A percentile compares a stretch with the other conserved stretches of the same genome.
These are phyloP conservation scores for Trachops cirrhosus DNA, from an alignment of 2,797 vertebrate species.

Conservation along the genomic window DNA sequence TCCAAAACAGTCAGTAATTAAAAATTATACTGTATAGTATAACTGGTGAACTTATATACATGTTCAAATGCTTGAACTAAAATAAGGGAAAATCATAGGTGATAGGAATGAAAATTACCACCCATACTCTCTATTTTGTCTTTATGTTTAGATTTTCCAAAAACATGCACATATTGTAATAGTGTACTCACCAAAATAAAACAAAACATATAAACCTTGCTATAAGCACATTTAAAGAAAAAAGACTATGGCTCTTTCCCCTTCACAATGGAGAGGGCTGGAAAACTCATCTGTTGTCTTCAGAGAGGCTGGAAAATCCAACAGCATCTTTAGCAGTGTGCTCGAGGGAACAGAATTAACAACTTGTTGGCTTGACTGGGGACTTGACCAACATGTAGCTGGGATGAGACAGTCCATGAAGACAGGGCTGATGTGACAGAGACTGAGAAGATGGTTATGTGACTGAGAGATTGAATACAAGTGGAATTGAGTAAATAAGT, in stretches of 20 bases:
- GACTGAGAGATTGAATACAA: neutral
- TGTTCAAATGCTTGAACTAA: neutral
- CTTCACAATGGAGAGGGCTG: neutral
- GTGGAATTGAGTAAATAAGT: neutral
- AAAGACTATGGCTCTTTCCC: neutral
- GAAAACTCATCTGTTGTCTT: neutral
- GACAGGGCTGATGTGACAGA: neutral
- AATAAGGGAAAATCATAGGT: neutral
- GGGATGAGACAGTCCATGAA: neutral
- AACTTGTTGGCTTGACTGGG: neutral
- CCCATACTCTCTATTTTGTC: neutral
- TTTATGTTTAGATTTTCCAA: neutral
- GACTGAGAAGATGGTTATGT: neutral
- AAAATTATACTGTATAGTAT: neutral
- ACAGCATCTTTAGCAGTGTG: neutral
- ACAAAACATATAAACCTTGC: neutral
- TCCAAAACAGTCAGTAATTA: neutral
- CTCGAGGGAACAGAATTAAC: neutral
- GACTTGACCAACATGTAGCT: neutral
- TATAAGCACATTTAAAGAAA: neutral
- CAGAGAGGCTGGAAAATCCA: neutral
- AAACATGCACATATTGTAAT: neutral
- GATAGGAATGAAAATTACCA: neutral
- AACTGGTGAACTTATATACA: neutral
- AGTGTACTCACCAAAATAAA: neutral